These are phyloP conservation scores for Engraulis encrasicolus DNA, from an alignment of 2,113 vertebrate genomes.

Conservation along the genomic window DNA sequence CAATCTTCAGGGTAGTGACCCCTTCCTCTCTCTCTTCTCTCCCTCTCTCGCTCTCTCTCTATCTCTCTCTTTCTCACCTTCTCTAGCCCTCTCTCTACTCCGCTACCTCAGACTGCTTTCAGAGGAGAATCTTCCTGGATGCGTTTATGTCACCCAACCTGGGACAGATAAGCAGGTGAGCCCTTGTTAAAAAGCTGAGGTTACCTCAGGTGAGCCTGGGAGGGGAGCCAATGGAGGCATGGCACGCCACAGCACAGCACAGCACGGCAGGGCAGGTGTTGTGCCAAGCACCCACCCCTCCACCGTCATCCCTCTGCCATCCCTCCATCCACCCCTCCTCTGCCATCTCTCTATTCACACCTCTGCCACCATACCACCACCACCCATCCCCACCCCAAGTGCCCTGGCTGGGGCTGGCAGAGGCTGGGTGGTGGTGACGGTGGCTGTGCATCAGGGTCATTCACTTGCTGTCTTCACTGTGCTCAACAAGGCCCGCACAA, in stretches of 20 bases:
- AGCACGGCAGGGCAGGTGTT: conserved; percentile 25
- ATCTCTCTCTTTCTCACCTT: not conserved
- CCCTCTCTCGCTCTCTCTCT: not conserved
- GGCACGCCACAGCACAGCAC: conserved; percentile 1
- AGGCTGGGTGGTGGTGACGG: not conserved
- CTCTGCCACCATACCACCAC: too few relatives aligned
- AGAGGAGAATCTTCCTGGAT: not conserved
- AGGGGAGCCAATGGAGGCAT: conserved; percentile 32
- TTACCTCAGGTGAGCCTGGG: conserved; percentile 39
- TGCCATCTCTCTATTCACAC: too few relatives aligned
- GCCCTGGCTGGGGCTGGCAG: not conserved
- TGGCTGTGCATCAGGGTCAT: not conserved
- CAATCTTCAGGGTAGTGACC: conserved; percentile 8
- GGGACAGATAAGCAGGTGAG: not conserved
- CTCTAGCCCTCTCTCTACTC: not conserved
- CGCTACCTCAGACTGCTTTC: not conserved
- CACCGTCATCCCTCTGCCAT: too few relatives aligned
- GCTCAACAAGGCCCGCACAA: not conserved
- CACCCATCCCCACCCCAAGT: conserved; percentile 3
- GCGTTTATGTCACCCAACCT: not conserved
- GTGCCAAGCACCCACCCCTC: not conserved
- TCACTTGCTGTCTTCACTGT: conserved; percentile 1
- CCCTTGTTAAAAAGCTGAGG: conserved; percentile 17
- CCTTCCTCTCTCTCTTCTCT: too few relatives aligned
- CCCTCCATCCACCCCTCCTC: too few relatives aligned